phyloP scores from a whole-genome alignment of 1,140 invertebrate species.

The Philaenus spumarius region DNA sequence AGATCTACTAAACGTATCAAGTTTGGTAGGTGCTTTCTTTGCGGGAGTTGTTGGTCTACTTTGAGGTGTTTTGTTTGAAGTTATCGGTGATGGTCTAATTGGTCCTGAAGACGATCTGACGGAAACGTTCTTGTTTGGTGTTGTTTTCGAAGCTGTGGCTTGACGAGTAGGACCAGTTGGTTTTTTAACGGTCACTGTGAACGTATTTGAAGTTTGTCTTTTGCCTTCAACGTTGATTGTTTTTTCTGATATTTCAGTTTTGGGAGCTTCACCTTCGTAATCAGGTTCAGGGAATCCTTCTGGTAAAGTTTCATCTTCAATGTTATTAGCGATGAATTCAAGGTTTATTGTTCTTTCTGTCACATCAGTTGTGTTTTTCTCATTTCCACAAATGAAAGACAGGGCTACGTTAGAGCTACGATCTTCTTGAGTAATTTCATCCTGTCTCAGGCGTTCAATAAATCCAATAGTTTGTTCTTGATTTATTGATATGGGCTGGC shows the following conservation, averaged over 20 bases:
- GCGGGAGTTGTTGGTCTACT: not conserved
- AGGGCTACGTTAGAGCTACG: conserved; percentile 3
- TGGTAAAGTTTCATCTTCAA: conserved; percentile 33
- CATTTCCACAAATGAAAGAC: conserved; percentile 2
- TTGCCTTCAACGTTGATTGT: conserved; percentile 5
- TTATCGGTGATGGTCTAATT: conserved; percentile 1
- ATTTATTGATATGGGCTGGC: conserved; percentile 6
- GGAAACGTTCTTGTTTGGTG: not conserved
- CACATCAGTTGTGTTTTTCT: not conserved
- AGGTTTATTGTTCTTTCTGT: conserved; percentile 16
- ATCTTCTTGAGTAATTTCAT: not conserved
- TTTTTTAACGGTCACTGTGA: conserved; percentile 7
- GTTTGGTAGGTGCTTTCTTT: conserved; percentile 4
- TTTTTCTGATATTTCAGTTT: conserved; percentile 1
- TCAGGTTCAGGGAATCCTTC: conserved; percentile 31
- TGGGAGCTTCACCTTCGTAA: conserved; percentile 16
- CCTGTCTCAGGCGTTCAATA: not conserved
- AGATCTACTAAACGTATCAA: conserved; percentile 7
- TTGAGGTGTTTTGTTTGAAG: not conserved
- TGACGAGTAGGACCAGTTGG: conserved; percentile 3
- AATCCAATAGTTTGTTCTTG: conserved; percentile 1
- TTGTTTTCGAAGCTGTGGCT: conserved; percentile 1
- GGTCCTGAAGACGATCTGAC: conserved; percentile 1
- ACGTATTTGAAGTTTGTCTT: not conserved
- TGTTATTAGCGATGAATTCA: conserved; percentile 19